Evolutionary conservation across 1,140 invertebrate species (phyloP), one percentile per base, ranked within the genome.

Genomic region (Apolygus lucorum): DNA sequence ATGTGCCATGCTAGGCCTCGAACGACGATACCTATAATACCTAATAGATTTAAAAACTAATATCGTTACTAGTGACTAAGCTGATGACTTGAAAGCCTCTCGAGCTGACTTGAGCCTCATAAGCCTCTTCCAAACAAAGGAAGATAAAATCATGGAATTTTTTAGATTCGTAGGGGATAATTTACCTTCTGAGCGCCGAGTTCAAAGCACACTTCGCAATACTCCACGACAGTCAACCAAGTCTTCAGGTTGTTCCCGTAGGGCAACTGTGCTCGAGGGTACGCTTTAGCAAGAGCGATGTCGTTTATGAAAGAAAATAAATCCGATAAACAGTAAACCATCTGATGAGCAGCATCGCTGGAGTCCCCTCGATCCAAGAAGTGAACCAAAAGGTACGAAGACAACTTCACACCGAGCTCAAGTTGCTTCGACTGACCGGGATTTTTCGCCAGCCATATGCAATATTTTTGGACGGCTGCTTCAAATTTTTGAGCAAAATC

Each of bases 181-280:
- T n/a, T n/a, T n/a, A n/a, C n/a, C 22, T 59, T 11, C 22, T 59
- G 8, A 4, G 54, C 54, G 8, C 54, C 54, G 8, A 59, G 22
- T 24, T 59, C 54, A 13, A 59, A 59, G 22, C 54, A 59, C 8
- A 59, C 54, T 59, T 59, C 54, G 13, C 13, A 59, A 24, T 59
- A 59, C 22, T 59, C 54, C 13, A 22, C 54, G 11, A 59, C 22
- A 59, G 54, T 59, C 54, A 59, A 59, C 54, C 54, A 59, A 24
- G 54, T 59, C 4, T 24, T 13, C 13, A 59, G 4, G 22, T 59
- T 59, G 54, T 59, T 59, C 4, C 54, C 54, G 22, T 17, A 59
- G 11, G 54, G 54, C 54, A 59, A 22, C 11, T 22, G 4, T 8
- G 54, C 11, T 8, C 22, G 11, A 22, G 54, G 54, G 22, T 59